Base-by-base conservation (phyloP, 2,113 vertebrate species). In the Engraulis encrasicolus region DNA sequence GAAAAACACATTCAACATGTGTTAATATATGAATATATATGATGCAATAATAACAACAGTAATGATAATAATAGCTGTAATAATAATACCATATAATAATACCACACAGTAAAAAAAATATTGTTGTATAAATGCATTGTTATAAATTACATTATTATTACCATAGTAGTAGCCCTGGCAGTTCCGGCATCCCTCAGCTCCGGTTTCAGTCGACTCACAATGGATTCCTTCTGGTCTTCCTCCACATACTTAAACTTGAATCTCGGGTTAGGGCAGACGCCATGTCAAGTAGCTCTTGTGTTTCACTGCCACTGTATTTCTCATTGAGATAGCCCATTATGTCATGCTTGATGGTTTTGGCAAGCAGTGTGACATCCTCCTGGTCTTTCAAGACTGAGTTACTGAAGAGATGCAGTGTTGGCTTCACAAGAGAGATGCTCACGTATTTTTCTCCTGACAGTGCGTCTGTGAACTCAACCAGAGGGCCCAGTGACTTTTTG, bases 401-500 rank as follows among this genome's bases (percentile, higher is more conserved):
- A 38, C 78, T 84, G 78, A 71, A 49, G 19, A 49, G 83, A 11
- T 54, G 49, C 1, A 82, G 50, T 11, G 40, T 50, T 54, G 81
- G 50, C 37, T 82, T 54, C 19, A 82, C 19, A 34, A 54, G 66
- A 27, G 78, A n/a, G n/a, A n/a, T n/a, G n/a, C n/a, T n/a, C n/a
- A n/a, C n/a, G n/a, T n/a, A n/a, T n/a, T n/a, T n/a, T n/a, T n/a
- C n/a, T n/a, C n/a, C n/a, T n/a, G n/a, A n/a, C n/a, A n/a, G n/a
- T n/a, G n/a, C n/a, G n/a, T 80, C 78, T n/a, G n/a, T n/a, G n/a
- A n/a, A n/a, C n/a, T n/a, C n/a, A n/a, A n/a, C n/a, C n/a, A n/a
- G n/a, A n/a, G 84, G 84, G 66, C 40, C 15, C 23, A 79, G 61
- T 4, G 82, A 83, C 23, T 83, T 83, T 19, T 79, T 83, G 74